phyloP scores from a whole-genome alignment of 1,140 invertebrate species.

The Homalodisca vitripennis region DNA sequence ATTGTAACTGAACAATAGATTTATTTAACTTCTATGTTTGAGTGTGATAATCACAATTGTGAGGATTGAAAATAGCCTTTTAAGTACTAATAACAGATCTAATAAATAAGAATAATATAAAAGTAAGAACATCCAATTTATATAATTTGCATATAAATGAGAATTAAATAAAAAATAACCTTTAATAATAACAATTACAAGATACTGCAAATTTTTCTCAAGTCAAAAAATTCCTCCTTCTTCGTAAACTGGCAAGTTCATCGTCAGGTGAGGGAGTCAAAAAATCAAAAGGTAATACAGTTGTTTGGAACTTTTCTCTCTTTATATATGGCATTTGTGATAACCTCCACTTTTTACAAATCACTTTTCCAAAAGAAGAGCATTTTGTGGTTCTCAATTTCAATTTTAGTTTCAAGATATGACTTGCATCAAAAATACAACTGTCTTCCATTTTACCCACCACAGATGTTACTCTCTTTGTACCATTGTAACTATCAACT shows the following conservation, averaged over 20 bases:
- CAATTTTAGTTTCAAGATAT: conserved; percentile 19
- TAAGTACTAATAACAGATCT: no score
- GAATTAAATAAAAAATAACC: no score
- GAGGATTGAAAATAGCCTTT: no score
- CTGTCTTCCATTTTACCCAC: neutral
- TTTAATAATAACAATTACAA: no score
- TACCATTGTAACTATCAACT: neutral
- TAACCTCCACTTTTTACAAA: conserved; percentile 48
- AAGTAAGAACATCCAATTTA: no score
- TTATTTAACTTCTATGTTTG: no score
- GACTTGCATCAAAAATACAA: neutral
- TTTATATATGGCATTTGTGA: conserved; percentile 38
- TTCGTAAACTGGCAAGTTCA: conserved; percentile 46
- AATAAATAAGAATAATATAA: no score
- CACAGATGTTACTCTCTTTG: neutral
- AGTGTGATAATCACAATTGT: no score
- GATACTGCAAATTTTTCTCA: no score
- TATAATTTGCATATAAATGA: no score
- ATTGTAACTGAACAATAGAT: no score
- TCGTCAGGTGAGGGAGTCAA: conserved; percentile 60
- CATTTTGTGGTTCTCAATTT: conserved; percentile 37
- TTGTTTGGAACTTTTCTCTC: conserved; percentile 7
- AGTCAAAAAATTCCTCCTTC: conserved; percentile 41
- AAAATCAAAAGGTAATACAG: conserved; percentile 55
- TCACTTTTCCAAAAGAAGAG: conserved; percentile 54